Evolutionary conservation across 2,888 invertebrate genomes (phyloP).

Genomic region (Euclidia mi): DNA sequence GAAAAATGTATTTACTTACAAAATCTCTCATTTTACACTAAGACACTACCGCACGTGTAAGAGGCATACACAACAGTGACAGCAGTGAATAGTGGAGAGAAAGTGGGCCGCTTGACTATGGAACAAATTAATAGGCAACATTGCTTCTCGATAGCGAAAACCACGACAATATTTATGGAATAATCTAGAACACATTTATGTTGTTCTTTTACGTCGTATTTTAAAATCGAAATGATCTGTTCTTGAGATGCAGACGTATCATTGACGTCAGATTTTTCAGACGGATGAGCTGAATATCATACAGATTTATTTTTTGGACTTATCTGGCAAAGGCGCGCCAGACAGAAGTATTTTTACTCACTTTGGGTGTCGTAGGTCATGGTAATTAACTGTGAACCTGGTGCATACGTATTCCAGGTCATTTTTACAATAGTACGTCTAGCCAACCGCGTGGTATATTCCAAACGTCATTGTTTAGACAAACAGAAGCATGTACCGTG

Average conservation of each 20-base stretch:
- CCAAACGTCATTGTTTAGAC: too few species aligned
- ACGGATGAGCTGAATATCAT: not conserved
- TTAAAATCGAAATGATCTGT: not conserved
- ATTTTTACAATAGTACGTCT: too few species aligned
- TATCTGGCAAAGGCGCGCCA: not conserved
- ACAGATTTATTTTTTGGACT: not conserved
- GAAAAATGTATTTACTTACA: constrained; percentile 58
- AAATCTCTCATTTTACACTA: constrained; percentile 62
- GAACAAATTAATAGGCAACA: constrained; percentile 57
- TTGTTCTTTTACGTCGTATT: not conserved
- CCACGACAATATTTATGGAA: constrained; percentile 28
- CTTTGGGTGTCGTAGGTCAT: too few species aligned
- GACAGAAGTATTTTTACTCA: too few species aligned
- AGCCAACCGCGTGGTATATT: too few species aligned
- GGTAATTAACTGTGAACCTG: too few species aligned
- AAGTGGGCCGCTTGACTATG: constrained; percentile 68
- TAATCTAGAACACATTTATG: constrained; percentile 9
- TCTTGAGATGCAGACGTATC: too few species aligned
- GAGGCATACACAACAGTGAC: constrained; percentile 48
- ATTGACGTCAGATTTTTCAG: too few species aligned
- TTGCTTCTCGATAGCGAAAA: constrained; percentile 32
- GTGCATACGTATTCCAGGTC: too few species aligned
- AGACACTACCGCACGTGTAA: constrained; percentile 33
- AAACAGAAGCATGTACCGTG: too few species aligned
- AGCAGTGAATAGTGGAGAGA: constrained; percentile 68